phyloP scores from a whole-genome alignment of 2,888 invertebrate species.

The Nomada flava region DNA sequence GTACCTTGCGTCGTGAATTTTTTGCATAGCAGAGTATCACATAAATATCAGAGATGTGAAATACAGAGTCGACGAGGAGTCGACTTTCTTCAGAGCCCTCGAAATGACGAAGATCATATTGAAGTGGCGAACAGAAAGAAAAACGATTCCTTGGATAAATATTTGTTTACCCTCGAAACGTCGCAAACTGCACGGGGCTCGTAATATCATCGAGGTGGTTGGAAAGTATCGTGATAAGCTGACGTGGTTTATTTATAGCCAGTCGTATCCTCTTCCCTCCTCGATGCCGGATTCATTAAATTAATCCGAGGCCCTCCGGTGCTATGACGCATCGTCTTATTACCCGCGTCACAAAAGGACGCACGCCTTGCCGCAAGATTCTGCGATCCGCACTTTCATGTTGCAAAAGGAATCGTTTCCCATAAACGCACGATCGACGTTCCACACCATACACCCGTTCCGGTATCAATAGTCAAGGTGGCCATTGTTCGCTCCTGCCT shows the following conservation, averaged over 20 bases:
- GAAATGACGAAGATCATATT: not conserved
- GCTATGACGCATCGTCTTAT: constrained; percentile 55
- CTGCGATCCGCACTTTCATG: not conserved
- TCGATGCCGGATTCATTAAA: constrained; percentile 69
- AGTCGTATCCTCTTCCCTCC: constrained; percentile 66
- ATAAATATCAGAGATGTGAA: too few relatives aligned
- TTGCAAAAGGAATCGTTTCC: not conserved
- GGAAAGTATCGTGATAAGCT: constrained; percentile 71
- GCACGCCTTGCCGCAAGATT: not conserved
- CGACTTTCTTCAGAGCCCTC: not conserved
- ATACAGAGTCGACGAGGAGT: too few relatives aligned
- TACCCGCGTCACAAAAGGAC: constrained; percentile 25
- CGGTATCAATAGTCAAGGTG: not conserved
- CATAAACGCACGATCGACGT: not conserved
- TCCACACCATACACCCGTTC: not conserved
- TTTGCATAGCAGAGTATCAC: not conserved
- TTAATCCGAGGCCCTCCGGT: constrained; percentile 63
- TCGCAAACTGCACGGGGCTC: constrained; percentile 51
- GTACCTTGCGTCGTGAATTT: too few relatives aligned
- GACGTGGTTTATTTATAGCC: constrained; percentile 72
- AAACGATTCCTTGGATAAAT: constrained; percentile 8
- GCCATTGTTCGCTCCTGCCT: not conserved
- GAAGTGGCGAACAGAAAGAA: not conserved
- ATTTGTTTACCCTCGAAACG: constrained; percentile 69
- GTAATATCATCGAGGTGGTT: constrained; percentile 66